Evolutionary conservation across 1,140 invertebrate genomes (phyloP), one percentile per base, ranked within the genome.

Genomic region (Drosophila triauraria): DNA sequence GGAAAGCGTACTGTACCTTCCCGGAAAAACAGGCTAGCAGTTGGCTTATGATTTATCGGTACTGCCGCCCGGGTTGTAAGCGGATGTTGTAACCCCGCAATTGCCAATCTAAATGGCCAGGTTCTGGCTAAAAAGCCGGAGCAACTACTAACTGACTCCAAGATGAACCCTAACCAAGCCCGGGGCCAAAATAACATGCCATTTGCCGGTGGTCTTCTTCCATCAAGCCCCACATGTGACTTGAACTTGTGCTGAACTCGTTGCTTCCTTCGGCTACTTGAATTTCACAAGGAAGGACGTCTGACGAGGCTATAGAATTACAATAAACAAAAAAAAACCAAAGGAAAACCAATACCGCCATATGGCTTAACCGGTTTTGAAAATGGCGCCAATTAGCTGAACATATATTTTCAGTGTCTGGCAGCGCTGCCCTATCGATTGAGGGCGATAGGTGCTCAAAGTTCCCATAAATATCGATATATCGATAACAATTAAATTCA

Each of bases 221-320:
- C 50, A 47, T 75, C 70, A 78, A 83, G 82, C 75, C 82, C 65
- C 72, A 68, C 65, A 78, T 80, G 79, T 82, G 80, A 65, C 77
- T 78, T 88, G 78, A 88, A 84, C 85, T 88, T 84, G 44, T 13
- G 58, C 63, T 70, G 71, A 81, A 80, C 75, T 75, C 75, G 82
- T 75, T 79, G 77, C 60, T 87, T 87, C 84, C 84, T 87, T 82
- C 54, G 54, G 76, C 79, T 88, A 71, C 75, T 87, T 78, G 69
- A 84, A 56, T 88, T 88, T 88, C 85, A 69, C 53, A 68, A 69
- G 59, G 76, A 83, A 88, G 80, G 80, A 88, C 80, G 61, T 65
- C 67, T 47, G 64, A 23, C 43, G 3, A 15, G 20, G 57, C 42
- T 84, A 81, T 88, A 65, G 35, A 71, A 64, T 88, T 88, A 80